Evolutionary conservation across 2,113 vertebrate genomes (phyloP).

Genomic region (Crotalus horridus): DNA sequence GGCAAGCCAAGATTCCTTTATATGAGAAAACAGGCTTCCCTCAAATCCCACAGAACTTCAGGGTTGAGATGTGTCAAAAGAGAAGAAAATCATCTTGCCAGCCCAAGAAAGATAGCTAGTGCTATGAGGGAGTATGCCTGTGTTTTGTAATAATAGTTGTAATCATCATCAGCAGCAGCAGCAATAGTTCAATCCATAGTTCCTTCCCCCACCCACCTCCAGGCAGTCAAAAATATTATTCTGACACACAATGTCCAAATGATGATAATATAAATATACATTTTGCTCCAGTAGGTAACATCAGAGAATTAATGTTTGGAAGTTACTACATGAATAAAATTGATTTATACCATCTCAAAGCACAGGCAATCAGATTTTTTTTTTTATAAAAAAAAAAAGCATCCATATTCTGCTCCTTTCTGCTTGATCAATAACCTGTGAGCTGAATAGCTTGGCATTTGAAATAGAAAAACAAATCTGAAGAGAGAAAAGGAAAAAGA

Average conservation of each 20-base stretch:
- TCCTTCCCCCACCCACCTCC: background rate
- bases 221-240: conserved; percentile 56
- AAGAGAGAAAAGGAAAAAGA: conserved; percentile 49
- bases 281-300: conserved; percentile 56
- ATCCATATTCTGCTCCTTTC: conserved; percentile 62
- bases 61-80: background rate
- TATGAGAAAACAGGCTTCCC: background rate
- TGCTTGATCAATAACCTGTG: conserved; percentile 69
- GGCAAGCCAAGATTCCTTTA: background rate
- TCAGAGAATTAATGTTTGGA: conserved; percentile 64
- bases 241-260: conserved; percentile 61
- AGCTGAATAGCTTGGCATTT: conserved; percentile 56
- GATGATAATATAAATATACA: conserved; percentile 61
- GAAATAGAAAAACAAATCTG: conserved; percentile 50
- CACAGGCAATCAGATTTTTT: conserved; percentile 48
- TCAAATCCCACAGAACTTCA: background rate
- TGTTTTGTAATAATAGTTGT: background rate
- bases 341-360: conserved; percentile 63
- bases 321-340: conserved; percentile 69
- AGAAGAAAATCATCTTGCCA: background rate
- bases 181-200: conserved; percentile 12
- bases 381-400: conserved; percentile 34
- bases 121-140: background rate
- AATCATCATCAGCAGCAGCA: background rate
- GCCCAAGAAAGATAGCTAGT: background rate